These are phyloP conservation scores for Girardia tigrina DNA, from an alignment of 2,888 invertebrate genomes.

Conservation along the genomic window DNA sequence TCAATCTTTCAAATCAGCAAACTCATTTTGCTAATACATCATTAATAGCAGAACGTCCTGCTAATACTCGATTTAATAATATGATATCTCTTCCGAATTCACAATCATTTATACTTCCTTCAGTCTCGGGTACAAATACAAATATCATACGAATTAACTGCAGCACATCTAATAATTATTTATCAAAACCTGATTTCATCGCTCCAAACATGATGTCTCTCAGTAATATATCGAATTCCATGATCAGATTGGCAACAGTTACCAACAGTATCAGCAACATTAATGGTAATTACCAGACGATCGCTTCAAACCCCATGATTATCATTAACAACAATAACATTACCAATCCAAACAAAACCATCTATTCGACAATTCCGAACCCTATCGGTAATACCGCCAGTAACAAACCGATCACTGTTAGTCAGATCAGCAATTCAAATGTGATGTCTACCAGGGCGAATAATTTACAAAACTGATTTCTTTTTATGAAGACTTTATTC, in stretches of 20 bases:
- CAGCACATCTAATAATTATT: neutral
- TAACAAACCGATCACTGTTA: neutral
- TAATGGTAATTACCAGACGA: neutral
- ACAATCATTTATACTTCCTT: neutral
- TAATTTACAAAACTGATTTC: neutral
- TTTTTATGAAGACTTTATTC: conserved; percentile 13
- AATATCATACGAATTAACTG: conserved; percentile 4
- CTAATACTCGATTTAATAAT: neutral
- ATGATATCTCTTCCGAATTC: conserved; percentile 9
- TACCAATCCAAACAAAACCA: neutral
- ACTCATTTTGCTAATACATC: neutral
- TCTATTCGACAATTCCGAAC: neutral
- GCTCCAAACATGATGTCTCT: conserved; percentile 2
- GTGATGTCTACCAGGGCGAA: neutral
- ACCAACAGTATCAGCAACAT: neutral
- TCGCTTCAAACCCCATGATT: conserved; percentile 9
- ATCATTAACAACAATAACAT: conserved; percentile 8
- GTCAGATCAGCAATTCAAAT: neutral
- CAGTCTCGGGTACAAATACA: neutral
- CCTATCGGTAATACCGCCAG: neutral
- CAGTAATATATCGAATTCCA: neutral
- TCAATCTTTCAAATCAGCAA: neutral
- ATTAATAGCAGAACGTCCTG: neutral
- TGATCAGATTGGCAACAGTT: conserved; percentile 4
- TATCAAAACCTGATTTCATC: conserved; percentile 3